phyloP scores from a whole-genome alignment of 2,888 invertebrate species.

The Campopleginae sp. region DNA sequence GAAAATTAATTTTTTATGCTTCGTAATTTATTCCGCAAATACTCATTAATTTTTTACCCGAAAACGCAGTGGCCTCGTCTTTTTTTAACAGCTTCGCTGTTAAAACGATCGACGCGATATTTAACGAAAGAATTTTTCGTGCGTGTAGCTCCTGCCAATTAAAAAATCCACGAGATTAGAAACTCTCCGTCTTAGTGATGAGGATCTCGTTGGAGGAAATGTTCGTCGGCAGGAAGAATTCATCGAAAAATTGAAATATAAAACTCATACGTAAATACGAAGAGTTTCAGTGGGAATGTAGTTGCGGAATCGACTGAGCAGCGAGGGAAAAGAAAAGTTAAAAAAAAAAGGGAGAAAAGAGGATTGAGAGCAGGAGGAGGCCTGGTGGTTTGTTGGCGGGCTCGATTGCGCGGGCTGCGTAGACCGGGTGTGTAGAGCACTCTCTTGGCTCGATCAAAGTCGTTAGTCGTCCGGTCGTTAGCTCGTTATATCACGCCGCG shows the following conservation, averaged over 20 bases:
- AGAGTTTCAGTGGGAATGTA: background rate
- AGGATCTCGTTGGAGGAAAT: background rate
- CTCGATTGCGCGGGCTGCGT: constrained; percentile 36
- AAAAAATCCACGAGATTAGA: background rate
- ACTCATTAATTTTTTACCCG: background rate
- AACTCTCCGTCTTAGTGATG: background rate
- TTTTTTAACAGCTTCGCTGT: no score
- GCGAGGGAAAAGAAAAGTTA: constrained; percentile 25
- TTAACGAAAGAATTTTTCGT: background rate
- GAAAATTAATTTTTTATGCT: constrained; percentile 1
- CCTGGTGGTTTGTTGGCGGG: constrained; percentile 32
- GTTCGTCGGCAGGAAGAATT: background rate
- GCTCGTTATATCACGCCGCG: constrained; percentile 69
- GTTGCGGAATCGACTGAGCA: constrained; percentile 13
- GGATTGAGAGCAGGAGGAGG: constrained; percentile 47
- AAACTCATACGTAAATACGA: background rate
- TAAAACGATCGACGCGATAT: background rate
- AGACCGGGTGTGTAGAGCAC: constrained; percentile 55
- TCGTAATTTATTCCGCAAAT: background rate
- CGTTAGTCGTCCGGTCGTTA: constrained; percentile 70
- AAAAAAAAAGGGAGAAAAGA: constrained; percentile 23
- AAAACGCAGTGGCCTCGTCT: background rate
- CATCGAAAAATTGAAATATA: background rate
- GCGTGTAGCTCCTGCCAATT: background rate
- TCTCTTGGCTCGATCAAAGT: constrained; percentile 68